Percentiles rank a stretch among this genome's conserved stretches.
These are phyloP conservation scores for Malurus elegans DNA, from an alignment of 2,113 vertebrate genomes.

Conservation along the genomic window DNA sequence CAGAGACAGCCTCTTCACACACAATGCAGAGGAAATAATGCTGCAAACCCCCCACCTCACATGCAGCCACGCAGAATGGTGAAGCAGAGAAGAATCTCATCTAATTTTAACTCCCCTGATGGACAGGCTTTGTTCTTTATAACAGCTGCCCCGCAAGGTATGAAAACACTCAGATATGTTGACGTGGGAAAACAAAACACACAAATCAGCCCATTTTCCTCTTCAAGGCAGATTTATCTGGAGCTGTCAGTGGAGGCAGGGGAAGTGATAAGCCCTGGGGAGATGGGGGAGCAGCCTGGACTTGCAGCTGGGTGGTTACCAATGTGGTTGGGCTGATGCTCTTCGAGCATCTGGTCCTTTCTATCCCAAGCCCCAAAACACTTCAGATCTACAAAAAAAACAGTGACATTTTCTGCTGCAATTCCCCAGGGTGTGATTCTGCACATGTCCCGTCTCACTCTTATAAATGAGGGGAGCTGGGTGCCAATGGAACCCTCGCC, in stretches of 20 bases:
- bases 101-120: slow-evolving; percentile 47
- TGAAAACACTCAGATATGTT: slow-evolving; percentile 44
- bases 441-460: accelerated
- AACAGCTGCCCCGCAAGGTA: slow-evolving; percentile 48
- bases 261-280: not conserved
- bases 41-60: not conserved
- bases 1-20: not conserved
- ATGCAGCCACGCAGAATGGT: not conserved
- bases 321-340: not conserved
- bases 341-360: not conserved
- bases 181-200: slow-evolving; percentile 43
- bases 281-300: not conserved
- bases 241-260: not conserved
- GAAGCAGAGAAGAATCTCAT: slow-evolving; percentile 2
- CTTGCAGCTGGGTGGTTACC: not conserved
- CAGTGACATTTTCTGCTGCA: not conserved
- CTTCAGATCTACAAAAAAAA: not conserved
- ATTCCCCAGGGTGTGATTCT: not conserved
- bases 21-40: accelerated
- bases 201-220: slow-evolving; percentile 45
- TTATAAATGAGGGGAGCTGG: not conserved
- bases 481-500: accelerated
- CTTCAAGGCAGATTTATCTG: slow-evolving; percentile 37
- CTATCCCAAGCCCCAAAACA: not conserved
- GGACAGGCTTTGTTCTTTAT: slow-evolving; percentile 38